These are phyloP conservation scores for Sciurus carolinensis DNA, from an alignment of 2,797 vertebrate species.

Conservation along the genomic window DNA sequence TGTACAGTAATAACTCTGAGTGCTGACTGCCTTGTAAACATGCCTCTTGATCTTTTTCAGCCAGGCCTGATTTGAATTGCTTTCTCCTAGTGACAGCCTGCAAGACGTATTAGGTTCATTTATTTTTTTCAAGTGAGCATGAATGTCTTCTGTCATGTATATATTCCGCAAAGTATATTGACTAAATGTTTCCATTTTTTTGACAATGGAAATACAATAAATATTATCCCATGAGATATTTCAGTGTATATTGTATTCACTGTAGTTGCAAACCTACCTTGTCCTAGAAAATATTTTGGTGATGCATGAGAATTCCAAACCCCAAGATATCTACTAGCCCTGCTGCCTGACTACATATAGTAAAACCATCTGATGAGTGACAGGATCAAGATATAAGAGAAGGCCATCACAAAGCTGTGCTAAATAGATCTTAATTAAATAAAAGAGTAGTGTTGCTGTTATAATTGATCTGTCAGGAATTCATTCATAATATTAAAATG, in stretches of 20 bases:
- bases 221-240: background rate
- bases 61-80: slow-evolving; percentile 15
- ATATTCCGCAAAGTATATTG: background rate
- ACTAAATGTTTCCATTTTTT: slow-evolving; percentile 9
- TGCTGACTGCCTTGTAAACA: background rate
- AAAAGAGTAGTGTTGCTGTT: background rate
- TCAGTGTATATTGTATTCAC: background rate
- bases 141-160: background rate
- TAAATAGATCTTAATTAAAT: background rate
- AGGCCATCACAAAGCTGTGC: background rate
- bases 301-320: background rate
- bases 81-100: background rate
- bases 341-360: background rate
- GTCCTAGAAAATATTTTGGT: slow-evolving; percentile 32
- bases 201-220: background rate
- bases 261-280: background rate
- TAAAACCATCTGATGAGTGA: background rate
- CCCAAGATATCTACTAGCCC: background rate
- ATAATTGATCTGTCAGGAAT: background rate
- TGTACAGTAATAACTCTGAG: background rate
- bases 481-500: background rate
- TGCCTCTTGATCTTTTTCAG: background rate
- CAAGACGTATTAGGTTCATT: background rate
- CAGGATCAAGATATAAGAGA: background rate
- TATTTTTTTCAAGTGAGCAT: background rate